Evolutionary conservation across 1,140 invertebrate species (phyloP), one percentile per base, ranked within the genome.

Genomic region (Apis dorsata): DNA sequence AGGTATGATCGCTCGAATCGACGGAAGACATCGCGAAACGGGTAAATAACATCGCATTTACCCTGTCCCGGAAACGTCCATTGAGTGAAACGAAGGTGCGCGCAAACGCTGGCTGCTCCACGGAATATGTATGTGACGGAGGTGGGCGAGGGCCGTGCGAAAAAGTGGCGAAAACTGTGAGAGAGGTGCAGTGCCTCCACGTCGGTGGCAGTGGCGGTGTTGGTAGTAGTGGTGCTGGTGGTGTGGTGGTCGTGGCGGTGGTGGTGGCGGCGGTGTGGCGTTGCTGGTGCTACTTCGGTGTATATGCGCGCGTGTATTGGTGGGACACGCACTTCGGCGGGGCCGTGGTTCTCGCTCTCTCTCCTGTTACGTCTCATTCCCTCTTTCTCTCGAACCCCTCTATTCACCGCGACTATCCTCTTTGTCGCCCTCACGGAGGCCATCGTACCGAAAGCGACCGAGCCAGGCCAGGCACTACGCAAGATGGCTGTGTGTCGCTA

Each of bases 401-500:
- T 55, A 49, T 65, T 66, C 85, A 24, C 60, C 74, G 83, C 83
- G 83, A 62, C 75, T 76, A 24, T 74, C 80, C 83, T 87, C 86
- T 80, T 73, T 57, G 79, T 88, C 80, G 84, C 83, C 74, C 86
- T 82, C 60, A 82, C 87, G 83, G 87, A 83, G 83, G 86, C 86
- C 86, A 88, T 87, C 87, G 84, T 77, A 88, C 84, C 86, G 86
- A 88, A 80, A 89, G 86, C 88, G 88, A 90, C 87, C 80, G 85
- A 89, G 83, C 87, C 87, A 85, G 86, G 83, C 79, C 86, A 86
- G 86, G 83, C 86, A 83, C 83, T 81, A 89, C 86, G 88, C 91
- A 92, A 92, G 90, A 92, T 92, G 91, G 91, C 91, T 91, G 89
- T 88, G 83, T 87, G 84, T 88, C 85, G 87, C 86, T 91, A 88